A percentile compares a stretch with the other conserved stretches of the same genome.
phyloP scores from a whole-genome alignment of 2,797 vertebrate species.

The Pangasius krempfi region DNA sequence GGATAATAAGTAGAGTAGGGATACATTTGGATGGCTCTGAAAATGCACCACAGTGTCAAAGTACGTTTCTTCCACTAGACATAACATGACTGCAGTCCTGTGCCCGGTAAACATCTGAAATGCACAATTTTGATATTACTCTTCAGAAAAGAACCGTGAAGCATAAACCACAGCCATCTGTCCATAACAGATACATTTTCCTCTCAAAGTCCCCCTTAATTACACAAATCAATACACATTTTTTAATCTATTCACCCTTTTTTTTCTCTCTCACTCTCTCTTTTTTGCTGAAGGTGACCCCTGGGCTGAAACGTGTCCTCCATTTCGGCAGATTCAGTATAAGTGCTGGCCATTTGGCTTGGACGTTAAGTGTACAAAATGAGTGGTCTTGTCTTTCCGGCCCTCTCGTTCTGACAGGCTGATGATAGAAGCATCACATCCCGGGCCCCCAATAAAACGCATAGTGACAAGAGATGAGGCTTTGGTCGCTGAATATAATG shows the following conservation, averaged over 20 bases:
- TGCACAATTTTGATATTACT: constrained; percentile 24
- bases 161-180: constrained; percentile 61
- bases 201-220: constrained; percentile 86
- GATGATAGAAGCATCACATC: constrained; percentile 99
- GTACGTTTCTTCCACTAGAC: constrained; percentile 22
- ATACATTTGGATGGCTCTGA: constrained; percentile 20
- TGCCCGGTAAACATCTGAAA: constrained; percentile 30
- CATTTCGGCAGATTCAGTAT: constrained; percentile 93
- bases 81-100: background rate
- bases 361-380: constrained; percentile 99
- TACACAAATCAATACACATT: constrained; percentile 69
- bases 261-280: constrained; percentile 28
- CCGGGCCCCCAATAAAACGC: constrained; percentile 95
- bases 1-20: background rate
- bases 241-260: constrained; percentile 61
- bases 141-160: constrained; percentile 40
- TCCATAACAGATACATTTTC: constrained; percentile 74
- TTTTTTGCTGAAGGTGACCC: constrained; percentile 85
- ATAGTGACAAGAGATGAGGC: constrained; percentile 99
- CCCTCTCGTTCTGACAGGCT: constrained; percentile 97
- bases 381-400: constrained; percentile 89
- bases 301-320: constrained; percentile 92
- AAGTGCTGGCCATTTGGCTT: constrained; percentile 96
- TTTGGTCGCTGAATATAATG: constrained; percentile 99
- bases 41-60: constrained; percentile 16